Base-by-base conservation (phyloP, 1,140 invertebrate genomes). In the Callitettix versicolor region DNA sequence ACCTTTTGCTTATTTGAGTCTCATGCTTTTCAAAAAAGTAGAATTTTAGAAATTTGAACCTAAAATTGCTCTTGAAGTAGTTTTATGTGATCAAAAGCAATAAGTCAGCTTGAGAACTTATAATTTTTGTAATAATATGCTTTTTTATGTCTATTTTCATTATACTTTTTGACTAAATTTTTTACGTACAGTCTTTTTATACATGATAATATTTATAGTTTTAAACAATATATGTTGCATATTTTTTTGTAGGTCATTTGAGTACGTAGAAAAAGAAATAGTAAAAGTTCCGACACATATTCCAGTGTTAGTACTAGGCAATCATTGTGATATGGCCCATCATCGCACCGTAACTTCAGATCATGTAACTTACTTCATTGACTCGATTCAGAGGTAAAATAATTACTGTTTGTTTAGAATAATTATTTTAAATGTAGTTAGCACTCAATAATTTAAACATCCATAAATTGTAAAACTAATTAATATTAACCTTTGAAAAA, bases 271-370 rank as follows among this genome's bases (percentile, higher is more conserved):
- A 65, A 77, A 86, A 59, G 94, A 97, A 73, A 67, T 97, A 42
- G 77, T 80, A 5, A 85, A 85, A 70, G 80, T 97, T 56, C 94
- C 94, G 7, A 67, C 68, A 17, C 84, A 94, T 60, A 85, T 97
- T 68, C 95, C 95, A 7, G 81, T 97, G 1, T 79, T 97, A 43
- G 80, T 97, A 41, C 76, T 97, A 38, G 91, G 89, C 1, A 98
- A 97, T 76, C 92, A 95, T 65, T 85, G 91, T 68, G 95, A 98
- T 69, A 95, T 97, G 92, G 83, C 89, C 5, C 91, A 95, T 71
- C 91, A 97, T 69, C 74, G 92, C 51, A 82, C 81, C 61, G 78
- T 91, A 11, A 85, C 84, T 48, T 65, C 78, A 1, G 84, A 85
- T 71, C 79, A 82, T 64, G 77, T 87, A 33, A 74, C 73, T 56